Conservation (phyloP, 1,140 invertebrate species). For the Mizuhopecten yessoensis region DNA sequence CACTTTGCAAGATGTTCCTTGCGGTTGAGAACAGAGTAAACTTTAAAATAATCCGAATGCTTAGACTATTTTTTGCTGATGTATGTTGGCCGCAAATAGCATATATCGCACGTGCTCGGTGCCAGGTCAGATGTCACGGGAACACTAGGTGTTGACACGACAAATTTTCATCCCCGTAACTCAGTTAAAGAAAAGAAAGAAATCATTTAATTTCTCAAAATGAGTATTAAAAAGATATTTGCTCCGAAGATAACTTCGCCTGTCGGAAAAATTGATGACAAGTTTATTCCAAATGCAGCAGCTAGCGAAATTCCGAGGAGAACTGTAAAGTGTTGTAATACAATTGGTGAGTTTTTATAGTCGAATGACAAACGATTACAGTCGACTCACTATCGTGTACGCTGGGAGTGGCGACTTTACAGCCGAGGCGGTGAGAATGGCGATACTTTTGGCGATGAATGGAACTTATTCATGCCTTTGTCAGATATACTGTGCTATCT, state of each 20-base stretch:
- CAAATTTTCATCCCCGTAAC: not conserved
- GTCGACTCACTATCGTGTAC: not conserved
- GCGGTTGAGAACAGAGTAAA: no score
- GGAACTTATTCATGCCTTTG: no score
- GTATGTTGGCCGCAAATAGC: not conserved
- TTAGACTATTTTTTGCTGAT: not conserved
- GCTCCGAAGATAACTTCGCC: not conserved
- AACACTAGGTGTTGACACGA: not conserved
- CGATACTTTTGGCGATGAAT: no score
- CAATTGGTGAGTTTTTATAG: constrained; percentile 5
- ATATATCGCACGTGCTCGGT: not conserved
- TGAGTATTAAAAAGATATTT: constrained; percentile 29
- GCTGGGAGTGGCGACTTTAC: no score
- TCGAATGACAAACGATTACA: not conserved
- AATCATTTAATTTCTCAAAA: constrained; percentile 40
- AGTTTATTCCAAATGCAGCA: constrained; percentile 33
- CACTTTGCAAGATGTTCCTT: no score
- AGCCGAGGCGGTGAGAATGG: no score
- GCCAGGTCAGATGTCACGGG: not conserved
- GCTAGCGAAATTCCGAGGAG: not conserved
- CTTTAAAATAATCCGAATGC: not conserved
- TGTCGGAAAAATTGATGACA: constrained; percentile 3
- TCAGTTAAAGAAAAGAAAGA: not conserved
- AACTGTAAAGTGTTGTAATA: not conserved
- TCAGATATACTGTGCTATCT: no score